Evolutionary conservation across 1,140 invertebrate species (phyloP).

Genomic region (Cydia amplana): DNA sequence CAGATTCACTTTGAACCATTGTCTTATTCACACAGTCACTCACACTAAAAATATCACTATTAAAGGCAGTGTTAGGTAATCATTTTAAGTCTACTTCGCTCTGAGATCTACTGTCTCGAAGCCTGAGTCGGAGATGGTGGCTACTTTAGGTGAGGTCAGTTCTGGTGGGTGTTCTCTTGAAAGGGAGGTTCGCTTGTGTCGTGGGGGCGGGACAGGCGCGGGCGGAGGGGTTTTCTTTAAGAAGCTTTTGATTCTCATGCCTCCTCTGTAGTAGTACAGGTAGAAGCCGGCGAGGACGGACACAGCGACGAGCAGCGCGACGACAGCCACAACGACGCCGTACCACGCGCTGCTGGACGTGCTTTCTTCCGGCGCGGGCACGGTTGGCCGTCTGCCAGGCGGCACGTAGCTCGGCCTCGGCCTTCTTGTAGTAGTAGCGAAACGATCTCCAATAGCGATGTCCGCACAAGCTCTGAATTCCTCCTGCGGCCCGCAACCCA

Average conservation of each 20-base stretch:
- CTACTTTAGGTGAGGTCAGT: conserved; percentile 60
- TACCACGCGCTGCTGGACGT: conserved; percentile 61
- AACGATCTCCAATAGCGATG: conserved; percentile 83
- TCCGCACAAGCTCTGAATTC: conserved; percentile 93
- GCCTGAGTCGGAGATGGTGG: conserved; percentile 59
- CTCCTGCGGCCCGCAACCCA: conserved; percentile 92
- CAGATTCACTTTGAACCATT: conserved; percentile 37
- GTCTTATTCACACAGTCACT: conserved; percentile 23
- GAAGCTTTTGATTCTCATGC: conserved; percentile 73
- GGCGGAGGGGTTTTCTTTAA: conserved; percentile 60
- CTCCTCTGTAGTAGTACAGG: conserved; percentile 76
- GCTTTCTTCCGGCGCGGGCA: conserved; percentile 61
- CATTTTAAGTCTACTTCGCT: conserved; percentile 52
- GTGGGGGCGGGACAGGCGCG: conserved; percentile 64
- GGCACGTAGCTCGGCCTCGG: conserved; percentile 69
- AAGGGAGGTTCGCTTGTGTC: conserved; percentile 64
- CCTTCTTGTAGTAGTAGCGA: conserved; percentile 60
- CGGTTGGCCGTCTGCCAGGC: conserved; percentile 60
- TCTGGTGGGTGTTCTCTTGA: conserved; percentile 64
- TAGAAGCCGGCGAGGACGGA: conserved; percentile 66
- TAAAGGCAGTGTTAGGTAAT: conserved; percentile 52
- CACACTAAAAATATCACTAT: conserved; percentile 43
- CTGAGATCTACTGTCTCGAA: conserved; percentile 73
- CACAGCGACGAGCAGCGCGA: conserved; percentile 65
- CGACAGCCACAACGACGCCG: conserved; percentile 61